Conservation (phyloP, 2,797 vertebrate species). For the Sphenopsis melanotis region DNA sequence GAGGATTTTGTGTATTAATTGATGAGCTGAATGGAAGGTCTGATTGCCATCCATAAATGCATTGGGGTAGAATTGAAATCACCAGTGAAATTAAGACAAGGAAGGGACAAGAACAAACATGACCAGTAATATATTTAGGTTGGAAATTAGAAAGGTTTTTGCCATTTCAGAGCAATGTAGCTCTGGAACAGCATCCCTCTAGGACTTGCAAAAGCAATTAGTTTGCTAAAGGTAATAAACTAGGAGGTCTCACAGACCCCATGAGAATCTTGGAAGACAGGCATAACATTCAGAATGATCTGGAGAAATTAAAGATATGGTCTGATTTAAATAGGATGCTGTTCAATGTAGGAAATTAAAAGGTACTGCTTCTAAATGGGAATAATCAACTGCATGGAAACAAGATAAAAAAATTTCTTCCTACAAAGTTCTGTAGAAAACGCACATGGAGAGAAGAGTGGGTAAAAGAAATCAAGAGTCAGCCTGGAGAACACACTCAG, state of each 20-base stretch:
- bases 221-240: constrained; percentile 17
- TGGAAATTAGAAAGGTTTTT: constrained; percentile 39
- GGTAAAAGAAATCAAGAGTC: background rate
- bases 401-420: background rate
- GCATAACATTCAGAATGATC: background rate
- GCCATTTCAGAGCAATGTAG: background rate
- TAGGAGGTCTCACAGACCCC: background rate
- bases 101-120: constrained; percentile 27
- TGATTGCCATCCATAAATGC: background rate
- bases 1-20: background rate
- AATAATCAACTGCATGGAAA: background rate
- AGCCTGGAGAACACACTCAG: background rate
- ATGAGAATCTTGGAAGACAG: background rate
- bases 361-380: background rate
- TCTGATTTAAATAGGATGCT: background rate
- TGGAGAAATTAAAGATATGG: constrained; percentile 1
- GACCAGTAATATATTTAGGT: constrained; percentile 35
- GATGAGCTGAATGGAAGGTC: background rate
- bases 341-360: background rate
- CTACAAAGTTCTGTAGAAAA: background rate
- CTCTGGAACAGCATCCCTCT: background rate
- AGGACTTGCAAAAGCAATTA: constrained; percentile 8
- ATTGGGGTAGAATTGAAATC: background rate
- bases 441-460: background rate
- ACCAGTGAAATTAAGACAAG: background rate